phyloP scores from a whole-genome alignment of 1,140 invertebrate genomes.

The Papilio aristodemus region DNA sequence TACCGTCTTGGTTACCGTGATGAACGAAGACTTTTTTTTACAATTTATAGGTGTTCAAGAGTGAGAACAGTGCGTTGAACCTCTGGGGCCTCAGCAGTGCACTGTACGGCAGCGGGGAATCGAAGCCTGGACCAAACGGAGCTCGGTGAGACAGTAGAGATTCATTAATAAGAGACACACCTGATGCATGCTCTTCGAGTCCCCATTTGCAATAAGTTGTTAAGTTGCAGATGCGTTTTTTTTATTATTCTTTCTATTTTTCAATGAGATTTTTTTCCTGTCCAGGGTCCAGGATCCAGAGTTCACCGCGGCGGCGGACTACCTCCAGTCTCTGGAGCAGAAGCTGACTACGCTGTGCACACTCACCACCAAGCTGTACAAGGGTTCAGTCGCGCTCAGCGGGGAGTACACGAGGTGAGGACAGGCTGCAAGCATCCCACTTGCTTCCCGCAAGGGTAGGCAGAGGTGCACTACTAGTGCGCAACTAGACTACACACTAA shows the following conservation, averaged over 20 bases:
- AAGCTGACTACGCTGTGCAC: slow-evolving; percentile 61
- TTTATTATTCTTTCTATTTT: neutral
- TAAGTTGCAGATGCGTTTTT: too few relatives aligned
- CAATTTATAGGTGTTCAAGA: slow-evolving; percentile 68
- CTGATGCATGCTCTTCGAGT: too few relatives aligned
- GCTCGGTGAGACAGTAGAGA: slow-evolving; percentile 50
- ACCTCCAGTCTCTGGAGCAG: slow-evolving; percentile 59
- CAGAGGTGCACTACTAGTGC: too few relatives aligned
- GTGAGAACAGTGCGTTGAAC: slow-evolving; percentile 64
- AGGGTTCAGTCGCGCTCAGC: slow-evolving; percentile 50
- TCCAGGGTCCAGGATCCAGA: slow-evolving; percentile 67
- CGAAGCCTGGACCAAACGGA: slow-evolving; percentile 53
- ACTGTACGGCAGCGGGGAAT: slow-evolving; percentile 53
- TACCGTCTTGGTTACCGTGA: too few relatives aligned
- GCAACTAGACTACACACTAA: too few relatives aligned
- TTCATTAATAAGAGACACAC: neutral
- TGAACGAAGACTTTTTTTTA: too few relatives aligned
- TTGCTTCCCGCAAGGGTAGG: too few relatives aligned
- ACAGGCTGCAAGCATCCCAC: neutral
- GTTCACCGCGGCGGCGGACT: slow-evolving; percentile 60
- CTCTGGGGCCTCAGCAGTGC: slow-evolving; percentile 65
- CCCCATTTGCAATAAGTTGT: too few relatives aligned
- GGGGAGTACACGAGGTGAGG: slow-evolving; percentile 56
- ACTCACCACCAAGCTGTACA: slow-evolving; percentile 62
- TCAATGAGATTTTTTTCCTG: slow-evolving; percentile 12